phyloP scores from a whole-genome alignment of 2,888 invertebrate genomes.

The Melanotus villosus region DNA sequence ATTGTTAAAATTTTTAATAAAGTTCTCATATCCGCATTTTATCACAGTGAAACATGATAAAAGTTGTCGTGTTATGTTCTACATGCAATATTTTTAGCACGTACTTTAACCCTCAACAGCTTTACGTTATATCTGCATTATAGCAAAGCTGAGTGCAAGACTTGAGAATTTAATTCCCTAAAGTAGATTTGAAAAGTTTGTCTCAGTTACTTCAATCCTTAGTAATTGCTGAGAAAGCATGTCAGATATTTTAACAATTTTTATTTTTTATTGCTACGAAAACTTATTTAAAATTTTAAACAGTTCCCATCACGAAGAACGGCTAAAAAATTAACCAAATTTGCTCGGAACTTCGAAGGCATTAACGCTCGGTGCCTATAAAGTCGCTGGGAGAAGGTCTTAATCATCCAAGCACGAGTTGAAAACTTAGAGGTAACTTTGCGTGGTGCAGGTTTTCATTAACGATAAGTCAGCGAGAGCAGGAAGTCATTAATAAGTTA shows the following conservation, averaged over 20 bases:
- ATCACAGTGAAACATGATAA: no score
- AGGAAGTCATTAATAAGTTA: slow-evolving; percentile 56
- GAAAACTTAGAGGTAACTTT: slow-evolving; percentile 28
- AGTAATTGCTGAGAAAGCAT: slow-evolving; percentile 23
- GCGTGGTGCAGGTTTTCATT: slow-evolving; percentile 31
- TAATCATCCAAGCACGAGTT: slow-evolving; percentile 31
- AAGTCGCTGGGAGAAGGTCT: slow-evolving; percentile 26
- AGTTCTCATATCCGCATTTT: no score
- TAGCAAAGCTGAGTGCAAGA: slow-evolving; percentile 9
- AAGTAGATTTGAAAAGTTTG: slow-evolving; percentile 31
- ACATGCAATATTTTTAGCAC: slow-evolving; percentile 16
- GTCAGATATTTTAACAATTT: slow-evolving; percentile 19
- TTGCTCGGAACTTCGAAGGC: slow-evolving; percentile 14
- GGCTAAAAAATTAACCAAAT: slow-evolving; percentile 32
- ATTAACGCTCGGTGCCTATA: slow-evolving; percentile 24
- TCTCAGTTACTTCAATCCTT: slow-evolving; percentile 27
- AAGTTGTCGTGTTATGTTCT: no score
- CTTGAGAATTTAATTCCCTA: slow-evolving; percentile 18
- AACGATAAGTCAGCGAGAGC: slow-evolving; percentile 23
- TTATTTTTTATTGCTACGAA: slow-evolving; percentile 15
- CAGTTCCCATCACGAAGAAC: not conserved
- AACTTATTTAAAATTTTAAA: slow-evolving; percentile 26
- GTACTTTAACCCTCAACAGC: slow-evolving; percentile 17
- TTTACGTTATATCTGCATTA: slow-evolving; percentile 13
- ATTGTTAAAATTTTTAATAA: no score